phyloP scores from a whole-genome alignment of 2,888 invertebrate genomes.

The Eupithecia centaureata region DNA sequence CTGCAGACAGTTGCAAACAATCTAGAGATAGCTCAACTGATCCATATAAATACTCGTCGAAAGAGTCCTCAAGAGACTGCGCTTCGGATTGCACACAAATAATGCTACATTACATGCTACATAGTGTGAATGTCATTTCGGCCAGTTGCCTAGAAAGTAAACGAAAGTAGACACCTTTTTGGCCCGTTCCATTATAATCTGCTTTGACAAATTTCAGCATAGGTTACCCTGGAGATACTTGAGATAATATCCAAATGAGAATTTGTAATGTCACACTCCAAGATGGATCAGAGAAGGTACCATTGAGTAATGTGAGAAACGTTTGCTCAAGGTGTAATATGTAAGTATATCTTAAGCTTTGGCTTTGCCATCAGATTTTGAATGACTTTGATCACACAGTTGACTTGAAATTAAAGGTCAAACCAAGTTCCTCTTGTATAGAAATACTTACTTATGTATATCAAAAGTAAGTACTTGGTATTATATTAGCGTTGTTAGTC shows the following conservation, averaged over 20 bases:
- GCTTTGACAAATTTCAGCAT: neutral
- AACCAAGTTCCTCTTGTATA: neutral
- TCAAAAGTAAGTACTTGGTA: neutral
- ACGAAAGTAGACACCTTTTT: neutral
- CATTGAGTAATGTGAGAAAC: constrained; percentile 19
- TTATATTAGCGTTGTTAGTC: too few relatives aligned
- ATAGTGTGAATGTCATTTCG: neutral
- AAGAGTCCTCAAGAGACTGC: too few relatives aligned
- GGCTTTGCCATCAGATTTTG: neutral
- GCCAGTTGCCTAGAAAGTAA: neutral
- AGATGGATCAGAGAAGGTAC: constrained; percentile 18
- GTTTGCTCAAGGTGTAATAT: neutral
- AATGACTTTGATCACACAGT: neutral
- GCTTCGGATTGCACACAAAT: too few relatives aligned
- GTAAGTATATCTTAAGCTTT: neutral
- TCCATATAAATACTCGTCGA: too few relatives aligned
- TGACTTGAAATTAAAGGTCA: neutral
- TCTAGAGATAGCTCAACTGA: too few relatives aligned
- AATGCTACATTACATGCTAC: too few relatives aligned
- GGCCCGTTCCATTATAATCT: neutral
- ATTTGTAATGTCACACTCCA: constrained; percentile 26
- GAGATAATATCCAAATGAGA: constrained; percentile 11
- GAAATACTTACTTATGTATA: neutral
- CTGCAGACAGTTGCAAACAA: too few relatives aligned
- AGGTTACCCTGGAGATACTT: neutral